Conservation (phyloP, 2,113 vertebrate species). For the Oreochromis niloticus region DNA sequence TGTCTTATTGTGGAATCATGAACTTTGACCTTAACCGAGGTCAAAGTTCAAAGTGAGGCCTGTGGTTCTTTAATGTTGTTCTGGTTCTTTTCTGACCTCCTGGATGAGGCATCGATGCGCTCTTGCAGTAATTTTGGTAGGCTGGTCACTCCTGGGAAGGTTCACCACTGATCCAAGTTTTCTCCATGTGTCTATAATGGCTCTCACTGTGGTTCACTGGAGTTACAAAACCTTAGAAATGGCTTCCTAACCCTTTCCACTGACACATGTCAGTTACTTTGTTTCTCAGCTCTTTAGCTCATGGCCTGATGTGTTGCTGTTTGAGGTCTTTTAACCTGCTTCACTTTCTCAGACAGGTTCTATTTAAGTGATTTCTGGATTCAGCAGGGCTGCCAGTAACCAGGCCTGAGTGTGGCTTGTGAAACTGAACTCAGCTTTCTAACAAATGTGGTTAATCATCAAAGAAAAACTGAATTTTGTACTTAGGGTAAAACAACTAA, state of each 20-base stretch:
- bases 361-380: neutral
- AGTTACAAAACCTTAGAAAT: neutral
- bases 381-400: neutral
- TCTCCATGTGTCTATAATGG: neutral
- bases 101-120: too few species aligned
- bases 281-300: neutral
- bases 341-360: neutral
- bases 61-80: neutral
- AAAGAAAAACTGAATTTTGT: neutral
- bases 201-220: neutral
- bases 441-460: neutral
- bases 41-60: neutral
- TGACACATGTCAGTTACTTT: neutral
- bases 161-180: neutral
- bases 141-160: neutral
- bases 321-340: neutral
- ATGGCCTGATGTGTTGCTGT: neutral
- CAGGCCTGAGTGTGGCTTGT: neutral
- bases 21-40: neutral
- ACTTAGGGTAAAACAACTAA: neutral
- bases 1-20: too few species aligned
- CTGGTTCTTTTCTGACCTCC: neutral
- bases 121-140: neutral
- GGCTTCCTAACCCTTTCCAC: neutral
- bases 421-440: neutral